Evolutionary conservation across 1,140 invertebrate species (phyloP), one percentile per base, ranked within the genome.

Genomic region (Lasaia peninsularis): DNA sequence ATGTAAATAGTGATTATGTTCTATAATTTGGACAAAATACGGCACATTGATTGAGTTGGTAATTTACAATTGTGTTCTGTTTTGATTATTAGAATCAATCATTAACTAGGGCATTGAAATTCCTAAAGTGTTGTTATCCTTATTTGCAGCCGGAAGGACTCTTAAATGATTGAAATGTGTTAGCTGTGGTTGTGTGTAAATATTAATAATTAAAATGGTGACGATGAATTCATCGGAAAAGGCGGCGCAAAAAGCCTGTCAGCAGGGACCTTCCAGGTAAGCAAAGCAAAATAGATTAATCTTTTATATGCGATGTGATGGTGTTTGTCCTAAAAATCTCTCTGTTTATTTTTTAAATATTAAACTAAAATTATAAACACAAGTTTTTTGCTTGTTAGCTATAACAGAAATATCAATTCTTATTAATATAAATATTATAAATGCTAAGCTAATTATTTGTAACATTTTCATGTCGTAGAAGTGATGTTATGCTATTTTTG

Each of bases 161-260:
- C 6, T 44, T 10, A 44, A 44, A 44, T 44, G 16, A 18, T 58
- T 55, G 54, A 18, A 35, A 16, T 1, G 33, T 40, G 52, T 59
- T 63, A 67, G 59, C n/a, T n/a, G n/a, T 58, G 34, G 6, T 55
- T 14, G 35, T 55, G 35, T 31, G 61, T 44, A 40, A 44, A 28
- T 40, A 28, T 40, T 44, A 44, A 20, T n/a, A 62, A 72, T 75
- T 81, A 88, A 77, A 83, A 90, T 90, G 88, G 88, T 90, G 75
- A 90, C 87, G 67, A 89, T 90, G 87, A 89, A 89, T 60, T 88
- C 88, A 48, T 80, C 81, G 14, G 88, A 90, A 52, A 90, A 90
- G 80, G 75, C 79, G 63, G 78, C 80, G 53, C 80, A 79, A 60
- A 85, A 84, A 69, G 80, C 85, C 69, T 83, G 80, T 75, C 85